Evolutionary conservation across 2,888 invertebrate species (phyloP).

Genomic region (Drosophila mettleri): DNA sequence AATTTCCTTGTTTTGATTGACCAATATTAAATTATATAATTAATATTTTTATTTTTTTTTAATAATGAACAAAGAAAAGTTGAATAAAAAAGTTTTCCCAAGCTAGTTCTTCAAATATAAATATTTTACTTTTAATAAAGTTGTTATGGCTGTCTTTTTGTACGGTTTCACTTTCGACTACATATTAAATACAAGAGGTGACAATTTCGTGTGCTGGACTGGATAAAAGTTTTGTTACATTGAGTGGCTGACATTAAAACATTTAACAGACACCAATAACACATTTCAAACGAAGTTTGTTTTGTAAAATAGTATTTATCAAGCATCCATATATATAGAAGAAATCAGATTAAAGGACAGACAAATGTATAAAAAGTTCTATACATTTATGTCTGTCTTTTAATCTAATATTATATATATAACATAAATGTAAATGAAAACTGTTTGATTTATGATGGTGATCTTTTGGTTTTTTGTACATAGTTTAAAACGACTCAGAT

Average conservation of each 20-base stretch:
- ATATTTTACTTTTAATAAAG: not conserved
- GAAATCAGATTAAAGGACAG: conserved; percentile 3
- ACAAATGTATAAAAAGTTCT: not conserved
- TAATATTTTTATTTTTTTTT: too few relatives aligned
- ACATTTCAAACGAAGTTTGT: conserved; percentile 25
- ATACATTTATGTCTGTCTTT: too few relatives aligned
- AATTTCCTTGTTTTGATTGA: too few relatives aligned
- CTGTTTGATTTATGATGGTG: too few relatives aligned
- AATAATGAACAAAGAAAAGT: too few relatives aligned
- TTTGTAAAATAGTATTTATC: conserved; percentile 27
- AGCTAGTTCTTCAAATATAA: not conserved
- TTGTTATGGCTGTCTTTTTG: not conserved
- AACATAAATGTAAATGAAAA: too few relatives aligned
- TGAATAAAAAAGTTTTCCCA: too few relatives aligned
- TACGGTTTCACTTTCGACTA: conserved; percentile 5
- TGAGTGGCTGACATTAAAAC: conserved; percentile 27
- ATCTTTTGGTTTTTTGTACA: too few relatives aligned
- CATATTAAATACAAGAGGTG: conserved; percentile 8
- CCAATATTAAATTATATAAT: too few relatives aligned
- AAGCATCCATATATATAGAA: conserved; percentile 35
- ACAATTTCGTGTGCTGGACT: conserved; percentile 20
- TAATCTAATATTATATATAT: too few relatives aligned
- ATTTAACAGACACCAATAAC: conserved; percentile 41
- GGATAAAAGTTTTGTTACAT: conserved; percentile 4
- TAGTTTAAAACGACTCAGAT: too few relatives aligned